Percentiles rank a stretch among this genome's conserved stretches.
These are phyloP conservation scores for Plagiodera versicolora DNA, from an alignment of 2,888 invertebrate genomes.

Conservation along the genomic window DNA sequence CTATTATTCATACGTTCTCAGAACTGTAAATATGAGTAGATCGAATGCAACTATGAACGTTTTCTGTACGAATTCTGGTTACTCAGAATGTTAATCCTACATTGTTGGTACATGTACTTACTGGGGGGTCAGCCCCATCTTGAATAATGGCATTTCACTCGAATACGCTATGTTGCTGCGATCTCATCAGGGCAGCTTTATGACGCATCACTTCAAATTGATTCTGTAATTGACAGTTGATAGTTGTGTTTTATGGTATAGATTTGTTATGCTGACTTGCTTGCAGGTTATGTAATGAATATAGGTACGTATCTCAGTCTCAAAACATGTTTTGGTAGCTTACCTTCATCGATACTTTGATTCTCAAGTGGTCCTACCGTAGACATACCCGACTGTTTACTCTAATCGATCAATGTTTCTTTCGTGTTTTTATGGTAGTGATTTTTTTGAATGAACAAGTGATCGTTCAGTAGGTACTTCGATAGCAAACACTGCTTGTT, in stretches of 20 bases:
- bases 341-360: too few species aligned
- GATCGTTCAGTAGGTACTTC: background rate
- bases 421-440: background rate
- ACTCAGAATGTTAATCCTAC: background rate
- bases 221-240: background rate
- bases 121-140: background rate
- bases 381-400: background rate
- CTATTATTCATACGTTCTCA: background rate
- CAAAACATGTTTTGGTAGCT: background rate
- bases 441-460: background rate
- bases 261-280: background rate
- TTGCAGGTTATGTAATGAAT: background rate
- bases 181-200: background rate
- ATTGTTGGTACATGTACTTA: background rate
- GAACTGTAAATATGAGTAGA: background rate
- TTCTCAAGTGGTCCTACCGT: background rate
- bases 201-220: background rate
- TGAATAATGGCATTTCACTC: background rate
- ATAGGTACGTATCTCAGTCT: background rate
- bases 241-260: background rate
- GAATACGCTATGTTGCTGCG: background rate
- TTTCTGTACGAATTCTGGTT: background rate
- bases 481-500: background rate
- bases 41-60: background rate
- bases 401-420: too few species aligned